Conservation (phyloP, 1,140 invertebrate species). For the Drosophila ironensis region DNA sequence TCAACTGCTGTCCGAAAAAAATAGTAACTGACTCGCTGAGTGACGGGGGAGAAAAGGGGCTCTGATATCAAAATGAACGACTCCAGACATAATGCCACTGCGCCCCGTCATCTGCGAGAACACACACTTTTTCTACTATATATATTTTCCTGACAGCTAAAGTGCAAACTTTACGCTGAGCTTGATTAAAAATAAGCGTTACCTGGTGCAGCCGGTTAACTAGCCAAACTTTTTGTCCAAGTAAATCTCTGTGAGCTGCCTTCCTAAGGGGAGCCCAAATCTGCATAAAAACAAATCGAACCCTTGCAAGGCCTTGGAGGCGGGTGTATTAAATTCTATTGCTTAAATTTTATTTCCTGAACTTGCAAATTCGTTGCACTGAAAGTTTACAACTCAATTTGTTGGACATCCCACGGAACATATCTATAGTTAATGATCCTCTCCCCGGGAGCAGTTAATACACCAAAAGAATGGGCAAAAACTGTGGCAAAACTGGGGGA, state of each 20-base stretch:
- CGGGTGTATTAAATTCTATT: background rate
- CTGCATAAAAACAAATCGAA: too few species aligned
- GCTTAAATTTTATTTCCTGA: too few species aligned
- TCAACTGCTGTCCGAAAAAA: slow-evolving; percentile 43
- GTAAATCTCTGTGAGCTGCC: too few species aligned
- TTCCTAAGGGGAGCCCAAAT: too few species aligned
- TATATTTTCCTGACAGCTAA: slow-evolving; percentile 39
- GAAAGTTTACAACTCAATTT: slow-evolving; percentile 45
- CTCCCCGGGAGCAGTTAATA: slow-evolving; percentile 32
- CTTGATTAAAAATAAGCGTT: too few species aligned
- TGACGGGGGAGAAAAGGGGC: background rate
- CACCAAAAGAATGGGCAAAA: background rate
- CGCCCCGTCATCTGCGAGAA: slow-evolving; percentile 29
- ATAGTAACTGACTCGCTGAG: background rate
- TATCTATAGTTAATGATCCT: slow-evolving; percentile 48
- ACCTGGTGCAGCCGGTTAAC: too few species aligned
- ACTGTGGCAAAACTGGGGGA: background rate
- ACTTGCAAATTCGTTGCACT: background rate
- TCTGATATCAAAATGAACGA: background rate
- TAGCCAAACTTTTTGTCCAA: too few species aligned
- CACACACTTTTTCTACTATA: slow-evolving; percentile 2
- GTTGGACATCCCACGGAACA: slow-evolving; percentile 43
- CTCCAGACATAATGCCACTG: slow-evolving; percentile 8
- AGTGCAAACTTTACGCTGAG: slow-evolving; percentile 28
- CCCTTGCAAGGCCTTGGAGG: too few species aligned